Evolutionary conservation across 2,113 vertebrate species (phyloP).

Genomic region (Crotalus viridis): DNA sequence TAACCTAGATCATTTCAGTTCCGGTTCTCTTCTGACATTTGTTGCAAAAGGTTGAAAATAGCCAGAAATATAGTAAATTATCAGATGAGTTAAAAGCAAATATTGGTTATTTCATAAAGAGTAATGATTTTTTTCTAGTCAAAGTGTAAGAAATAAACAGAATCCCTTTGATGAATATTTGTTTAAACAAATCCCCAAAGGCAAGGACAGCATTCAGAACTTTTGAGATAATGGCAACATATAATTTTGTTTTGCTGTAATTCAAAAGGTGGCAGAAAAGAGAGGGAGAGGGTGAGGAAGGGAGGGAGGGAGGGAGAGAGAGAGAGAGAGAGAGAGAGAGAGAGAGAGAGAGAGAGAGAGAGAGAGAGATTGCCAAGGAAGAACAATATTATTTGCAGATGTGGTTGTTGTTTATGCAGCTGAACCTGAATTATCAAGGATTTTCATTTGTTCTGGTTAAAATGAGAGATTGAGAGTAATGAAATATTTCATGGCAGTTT

Average conservation of each 20-base stretch:
- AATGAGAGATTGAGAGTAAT: slow-evolving; percentile 19
- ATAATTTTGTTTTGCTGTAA: slow-evolving; percentile 24
- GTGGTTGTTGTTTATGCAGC: slow-evolving; percentile 14
- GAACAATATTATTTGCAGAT: slow-evolving; percentile 30
- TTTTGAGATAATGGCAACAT: slow-evolving; percentile 17
- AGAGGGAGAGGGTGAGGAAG: not conserved
- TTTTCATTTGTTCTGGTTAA: slow-evolving; percentile 22
- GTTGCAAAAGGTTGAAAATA: not conserved
- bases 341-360: no score
- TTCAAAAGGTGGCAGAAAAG: not conserved
- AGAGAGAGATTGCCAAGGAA: not conserved
- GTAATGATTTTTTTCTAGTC: slow-evolving; percentile 27
- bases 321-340: no score
- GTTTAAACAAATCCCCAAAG: slow-evolving; percentile 8
- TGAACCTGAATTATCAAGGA: not conserved
- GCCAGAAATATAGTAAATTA: not conserved
- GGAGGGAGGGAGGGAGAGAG: no score
- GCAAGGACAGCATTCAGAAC: slow-evolving; percentile 23
- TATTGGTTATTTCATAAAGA: slow-evolving; percentile 2
- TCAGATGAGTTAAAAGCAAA: slow-evolving; percentile 29
- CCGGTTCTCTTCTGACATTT: not conserved
- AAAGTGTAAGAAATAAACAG: slow-evolving; percentile 32
- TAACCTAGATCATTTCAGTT: not conserved
- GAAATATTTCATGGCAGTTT: slow-evolving; percentile 29
- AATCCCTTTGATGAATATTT: slow-evolving; percentile 20